These are phyloP conservation scores for Serilophus lunatus DNA, from an alignment of 2,113 vertebrate genomes.

Conservation along the genomic window DNA sequence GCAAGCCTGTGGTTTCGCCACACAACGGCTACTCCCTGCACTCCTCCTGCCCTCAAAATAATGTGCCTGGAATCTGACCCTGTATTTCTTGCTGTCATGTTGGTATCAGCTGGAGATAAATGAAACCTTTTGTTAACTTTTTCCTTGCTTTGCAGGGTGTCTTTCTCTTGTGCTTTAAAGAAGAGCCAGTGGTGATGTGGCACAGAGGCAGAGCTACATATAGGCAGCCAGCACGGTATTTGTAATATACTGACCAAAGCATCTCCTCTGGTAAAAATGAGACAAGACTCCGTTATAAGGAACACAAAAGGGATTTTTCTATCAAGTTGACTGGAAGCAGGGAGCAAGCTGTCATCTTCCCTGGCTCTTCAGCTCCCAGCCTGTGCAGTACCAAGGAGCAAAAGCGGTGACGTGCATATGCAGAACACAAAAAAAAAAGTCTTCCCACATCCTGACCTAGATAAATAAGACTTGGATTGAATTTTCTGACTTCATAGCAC, in stretches of 20 bases:
- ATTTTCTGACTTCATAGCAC: constrained; percentile 3
- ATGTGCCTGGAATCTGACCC: constrained; percentile 39
- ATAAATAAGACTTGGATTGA: constrained; percentile 45
- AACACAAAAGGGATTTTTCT: constrained; percentile 13
- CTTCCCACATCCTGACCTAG: constrained; percentile 26
- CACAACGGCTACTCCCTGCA: neutral
- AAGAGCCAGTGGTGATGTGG: neutral
- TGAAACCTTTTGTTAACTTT: constrained; percentile 33
- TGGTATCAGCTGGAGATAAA: constrained; percentile 50
- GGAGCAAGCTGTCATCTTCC: neutral
- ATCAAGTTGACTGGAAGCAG: neutral
- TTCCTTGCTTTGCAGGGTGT: neutral
- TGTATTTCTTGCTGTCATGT: neutral
- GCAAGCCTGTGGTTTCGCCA: neutral
- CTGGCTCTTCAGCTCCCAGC: neutral
- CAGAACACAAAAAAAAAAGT: neutral
- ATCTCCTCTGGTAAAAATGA: neutral
- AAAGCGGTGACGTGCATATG: neutral
- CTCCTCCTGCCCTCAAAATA: neutral
- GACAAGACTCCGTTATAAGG: neutral
- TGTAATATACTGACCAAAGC: neutral
- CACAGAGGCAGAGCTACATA: neutral
- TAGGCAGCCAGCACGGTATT: neutral
- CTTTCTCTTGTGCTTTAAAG: constrained; percentile 2
- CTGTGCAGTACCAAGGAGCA: neutral